Conservation (phyloP, 2,797 vertebrate genomes). For the Fratercula arctica region DNA sequence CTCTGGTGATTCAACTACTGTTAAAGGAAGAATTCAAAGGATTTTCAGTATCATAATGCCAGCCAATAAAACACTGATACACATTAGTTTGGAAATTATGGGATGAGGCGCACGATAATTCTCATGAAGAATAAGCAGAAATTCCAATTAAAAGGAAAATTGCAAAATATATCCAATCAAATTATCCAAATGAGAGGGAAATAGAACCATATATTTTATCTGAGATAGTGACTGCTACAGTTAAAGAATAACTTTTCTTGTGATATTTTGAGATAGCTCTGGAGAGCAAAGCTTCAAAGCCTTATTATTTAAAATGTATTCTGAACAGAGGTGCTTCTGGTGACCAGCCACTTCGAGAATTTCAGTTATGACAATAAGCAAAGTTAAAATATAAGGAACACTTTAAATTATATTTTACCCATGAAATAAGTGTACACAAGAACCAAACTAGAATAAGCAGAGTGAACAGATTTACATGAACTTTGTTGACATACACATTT, state of each 20-base stretch:
- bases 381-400: not conserved
- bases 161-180: not conserved
- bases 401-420: not conserved
- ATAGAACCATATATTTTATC: not conserved
- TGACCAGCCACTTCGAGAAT: not conserved
- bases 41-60: not conserved
- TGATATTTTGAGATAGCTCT: not conserved
- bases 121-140: not conserved
- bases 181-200: not conserved
- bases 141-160: constrained; percentile 9
- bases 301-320: not conserved
- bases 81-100: not conserved
- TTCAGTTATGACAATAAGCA: not conserved
- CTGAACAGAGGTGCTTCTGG: not conserved
- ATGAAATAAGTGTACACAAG: not conserved
- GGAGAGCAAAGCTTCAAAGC: not conserved
- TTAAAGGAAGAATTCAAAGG: not conserved
- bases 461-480: not conserved
- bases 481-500: not conserved
- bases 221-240: not conserved
- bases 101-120: not conserved
- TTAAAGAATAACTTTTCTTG: not conserved
- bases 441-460: not conserved
- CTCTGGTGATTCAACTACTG: not conserved
- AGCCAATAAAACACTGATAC: not conserved